These are phyloP conservation scores for Melinaea marsaeus DNA, from an alignment of 2,888 invertebrate species.

Conservation along the genomic window DNA sequence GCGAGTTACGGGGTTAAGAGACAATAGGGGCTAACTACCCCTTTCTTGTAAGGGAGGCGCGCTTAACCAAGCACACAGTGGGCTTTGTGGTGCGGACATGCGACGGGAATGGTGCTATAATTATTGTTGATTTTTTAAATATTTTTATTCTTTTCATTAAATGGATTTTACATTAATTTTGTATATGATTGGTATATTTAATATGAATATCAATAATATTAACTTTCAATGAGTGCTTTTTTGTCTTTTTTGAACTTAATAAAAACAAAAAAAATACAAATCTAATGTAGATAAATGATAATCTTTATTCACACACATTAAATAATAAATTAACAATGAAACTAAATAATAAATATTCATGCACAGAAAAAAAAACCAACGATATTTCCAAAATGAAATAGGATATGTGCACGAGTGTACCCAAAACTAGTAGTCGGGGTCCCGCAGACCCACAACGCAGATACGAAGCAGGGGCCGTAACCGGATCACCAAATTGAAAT, in stretches of 20 bases:
- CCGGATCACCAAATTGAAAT: slow-evolving; percentile 78
- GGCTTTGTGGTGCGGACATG: slow-evolving; percentile 61
- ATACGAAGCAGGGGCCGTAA: slow-evolving; percentile 70
- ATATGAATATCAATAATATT: no score
- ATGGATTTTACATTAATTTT: background rate
- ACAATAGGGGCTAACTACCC: slow-evolving; percentile 78
- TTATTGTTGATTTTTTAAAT: background rate
- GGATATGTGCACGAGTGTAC: slow-evolving; percentile 42
- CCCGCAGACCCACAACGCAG: slow-evolving; percentile 73
- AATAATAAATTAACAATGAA: no score
- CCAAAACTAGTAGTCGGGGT: slow-evolving; percentile 69
- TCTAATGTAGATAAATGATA: no score
- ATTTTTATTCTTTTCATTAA: slow-evolving; percentile 1
- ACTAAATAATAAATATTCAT: background rate
- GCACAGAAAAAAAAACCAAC: slow-evolving; percentile 10
- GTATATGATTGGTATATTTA: no score
- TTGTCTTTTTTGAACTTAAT: no score
- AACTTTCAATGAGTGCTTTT: no score
- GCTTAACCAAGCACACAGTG: slow-evolving; percentile 75
- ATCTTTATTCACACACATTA: no score
- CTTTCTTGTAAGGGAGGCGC: slow-evolving; percentile 74
- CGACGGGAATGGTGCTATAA: slow-evolving; percentile 34
- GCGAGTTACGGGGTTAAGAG: slow-evolving; percentile 57
- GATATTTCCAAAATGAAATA: slow-evolving; percentile 5
- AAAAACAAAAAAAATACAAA: no score